Base-by-base conservation (phyloP, 2,797 vertebrate genomes). In the Protonibea diacanthus region DNA sequence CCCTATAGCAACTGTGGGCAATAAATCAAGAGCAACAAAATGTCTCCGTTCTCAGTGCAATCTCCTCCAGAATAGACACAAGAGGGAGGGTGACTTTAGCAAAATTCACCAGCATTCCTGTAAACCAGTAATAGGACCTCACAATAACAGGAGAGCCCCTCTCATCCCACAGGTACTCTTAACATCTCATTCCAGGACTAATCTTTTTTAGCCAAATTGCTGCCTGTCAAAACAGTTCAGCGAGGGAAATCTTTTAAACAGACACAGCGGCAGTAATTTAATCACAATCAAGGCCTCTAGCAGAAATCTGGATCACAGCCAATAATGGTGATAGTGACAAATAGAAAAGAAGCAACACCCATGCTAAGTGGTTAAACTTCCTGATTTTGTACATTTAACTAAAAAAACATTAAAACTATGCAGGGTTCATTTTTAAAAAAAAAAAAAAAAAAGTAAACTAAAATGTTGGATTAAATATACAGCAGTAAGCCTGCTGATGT, bases 191-290 rank as follows among this genome's bases (percentile, higher is more conserved):
- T 93, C 89, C 66, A 17, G 51, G 53, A 78, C 88, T 93, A 91
- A 93, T 93, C 91, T 91, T 93, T 92, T 89, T 89, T 80, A 80
- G 86, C 88, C 88, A 93, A 95, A 94, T 94, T 91, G 85, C 85
- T 89, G 88, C 91, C 91, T 93, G 91, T 94, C 92, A 93, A 93
- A 94, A 90, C 88, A 91, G 90, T 86, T 90, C 87, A 91, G 86
- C 57, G 17, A 75, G 66, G 75, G 76, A 91, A 91, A 91, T 88
- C 85, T 93, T 81, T 93, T 84, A 89, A 92, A 87, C 86, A 92
- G 88, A 88, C 89, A 78, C 80, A 25, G 82, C 84, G 40, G 88
- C 84, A 78, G 89, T 90, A 90, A 90, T 92, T 92, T 92, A 90
- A 91, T 93, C 88, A 86, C 85, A 88, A 88, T 91, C 87, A 82